A percentile compares a stretch with the other conserved stretches of the same genome.
Conservation (phyloP, 2,113 vertebrate genomes). For the Melanostigma gelatinosum region DNA sequence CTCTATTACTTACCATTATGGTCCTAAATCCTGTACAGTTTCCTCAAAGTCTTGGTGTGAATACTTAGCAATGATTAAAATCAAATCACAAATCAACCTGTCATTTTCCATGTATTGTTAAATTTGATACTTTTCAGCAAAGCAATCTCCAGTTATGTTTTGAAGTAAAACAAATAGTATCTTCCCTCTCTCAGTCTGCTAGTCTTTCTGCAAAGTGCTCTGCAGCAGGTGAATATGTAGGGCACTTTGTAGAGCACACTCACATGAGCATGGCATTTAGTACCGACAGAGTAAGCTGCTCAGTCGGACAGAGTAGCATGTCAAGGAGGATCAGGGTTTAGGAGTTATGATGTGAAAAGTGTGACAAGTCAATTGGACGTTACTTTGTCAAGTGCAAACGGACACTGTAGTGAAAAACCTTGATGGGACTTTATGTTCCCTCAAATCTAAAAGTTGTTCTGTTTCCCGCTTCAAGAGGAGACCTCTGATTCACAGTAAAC, state of each 20-base stretch:
- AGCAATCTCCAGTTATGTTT: neutral
- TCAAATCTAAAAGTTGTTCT: neutral
- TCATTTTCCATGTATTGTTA: neutral
- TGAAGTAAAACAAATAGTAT: neutral
- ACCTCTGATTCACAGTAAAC: neutral
- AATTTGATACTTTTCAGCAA: neutral
- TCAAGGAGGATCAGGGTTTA: slow-evolving; percentile 8
- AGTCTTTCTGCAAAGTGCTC: slow-evolving; percentile 18
- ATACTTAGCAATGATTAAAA: neutral
- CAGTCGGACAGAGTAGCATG: slow-evolving; percentile 10
- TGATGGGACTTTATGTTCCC: neutral
- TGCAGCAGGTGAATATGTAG: slow-evolving; percentile 11
- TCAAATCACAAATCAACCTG: too few species aligned
- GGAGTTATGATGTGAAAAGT: slow-evolving; percentile 8
- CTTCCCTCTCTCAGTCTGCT: neutral
- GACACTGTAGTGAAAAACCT: neutral
- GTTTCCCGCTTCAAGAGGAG: neutral
- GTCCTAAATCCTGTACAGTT: neutral
- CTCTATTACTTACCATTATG: neutral
- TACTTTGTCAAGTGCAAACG: slow-evolving; percentile 9
- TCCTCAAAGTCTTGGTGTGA: neutral
- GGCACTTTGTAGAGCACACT: neutral
- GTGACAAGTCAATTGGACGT: slow-evolving; percentile 28
- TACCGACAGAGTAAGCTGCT: neutral
- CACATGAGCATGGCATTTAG: slow-evolving; percentile 8